These are phyloP conservation scores for Amiota mariae DNA, from an alignment of 2,888 invertebrate genomes.

Conservation along the genomic window DNA sequence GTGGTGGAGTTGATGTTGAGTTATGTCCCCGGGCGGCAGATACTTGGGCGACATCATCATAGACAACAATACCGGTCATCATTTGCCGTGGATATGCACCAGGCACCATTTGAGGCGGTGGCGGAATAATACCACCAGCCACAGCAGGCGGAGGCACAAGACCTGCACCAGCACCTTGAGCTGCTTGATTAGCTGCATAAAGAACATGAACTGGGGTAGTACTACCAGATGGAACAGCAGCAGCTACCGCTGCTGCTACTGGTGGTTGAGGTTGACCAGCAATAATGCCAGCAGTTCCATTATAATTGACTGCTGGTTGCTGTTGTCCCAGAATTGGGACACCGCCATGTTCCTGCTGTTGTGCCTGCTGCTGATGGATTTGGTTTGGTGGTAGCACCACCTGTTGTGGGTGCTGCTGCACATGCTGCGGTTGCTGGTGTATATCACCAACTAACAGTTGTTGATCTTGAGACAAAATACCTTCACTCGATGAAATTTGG, in stretches of 20 bases:
- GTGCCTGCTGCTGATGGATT: slow-evolving; percentile 48
- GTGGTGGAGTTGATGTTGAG: slow-evolving; percentile 46
- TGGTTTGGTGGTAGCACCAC: slow-evolving; percentile 4
- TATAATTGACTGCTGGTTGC: slow-evolving; percentile 34
- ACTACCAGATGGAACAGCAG: slow-evolving; percentile 43
- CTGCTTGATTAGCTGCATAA: slow-evolving; percentile 48
- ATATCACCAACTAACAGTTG: neutral
- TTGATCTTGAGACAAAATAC: neutral
- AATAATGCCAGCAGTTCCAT: slow-evolving; percentile 25
- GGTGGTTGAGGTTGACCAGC: slow-evolving; percentile 46
- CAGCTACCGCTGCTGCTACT: too few species aligned
- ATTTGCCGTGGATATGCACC: slow-evolving; percentile 30
- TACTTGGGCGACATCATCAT: slow-evolving; percentile 47
- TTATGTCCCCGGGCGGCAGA: slow-evolving; percentile 48
- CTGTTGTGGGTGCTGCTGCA: slow-evolving; percentile 28
- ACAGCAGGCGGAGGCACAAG: slow-evolving; percentile 72
- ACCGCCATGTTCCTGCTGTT: slow-evolving; percentile 50
- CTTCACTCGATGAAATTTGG: neutral
- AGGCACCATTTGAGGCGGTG: slow-evolving; percentile 54
- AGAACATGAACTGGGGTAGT: slow-evolving; percentile 67
- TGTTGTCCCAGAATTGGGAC: slow-evolving; percentile 45
- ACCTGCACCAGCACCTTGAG: slow-evolving; percentile 68
- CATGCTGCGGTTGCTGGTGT: slow-evolving; percentile 12
- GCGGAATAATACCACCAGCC: slow-evolving; percentile 75
- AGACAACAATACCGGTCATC: slow-evolving; percentile 31